These are phyloP conservation scores for Craseonycteris thonglongyai DNA, from an alignment of 2,113 vertebrate genomes.

Conservation along the genomic window DNA sequence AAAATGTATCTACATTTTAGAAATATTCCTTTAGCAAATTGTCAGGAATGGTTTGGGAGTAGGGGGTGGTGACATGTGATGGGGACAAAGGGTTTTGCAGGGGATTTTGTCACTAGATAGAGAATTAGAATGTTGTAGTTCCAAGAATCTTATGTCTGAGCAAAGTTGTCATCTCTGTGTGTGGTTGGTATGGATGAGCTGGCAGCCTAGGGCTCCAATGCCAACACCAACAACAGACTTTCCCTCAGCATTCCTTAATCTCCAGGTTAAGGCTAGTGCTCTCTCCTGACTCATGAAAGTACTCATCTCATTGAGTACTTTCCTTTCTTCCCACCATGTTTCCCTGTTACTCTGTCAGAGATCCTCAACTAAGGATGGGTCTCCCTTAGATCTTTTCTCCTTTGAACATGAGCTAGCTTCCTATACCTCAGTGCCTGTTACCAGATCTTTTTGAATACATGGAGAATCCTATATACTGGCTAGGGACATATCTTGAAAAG, in stretches of 20 bases:
- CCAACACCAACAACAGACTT: background rate
- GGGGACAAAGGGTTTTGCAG: background rate
- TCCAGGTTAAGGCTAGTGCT: background rate
- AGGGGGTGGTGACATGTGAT: background rate
- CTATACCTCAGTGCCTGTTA: background rate
- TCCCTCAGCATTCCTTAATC: background rate
- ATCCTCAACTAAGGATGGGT: background rate
- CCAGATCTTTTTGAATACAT: constrained; percentile 15
- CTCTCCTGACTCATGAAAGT: background rate
- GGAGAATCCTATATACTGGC: background rate
- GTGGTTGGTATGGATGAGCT: background rate
- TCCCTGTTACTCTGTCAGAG: background rate
- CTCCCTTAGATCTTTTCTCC: background rate
- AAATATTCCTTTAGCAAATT: background rate
- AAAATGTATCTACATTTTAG: background rate
- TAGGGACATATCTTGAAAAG: background rate
- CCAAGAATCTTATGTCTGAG: background rate
- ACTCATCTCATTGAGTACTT: background rate
- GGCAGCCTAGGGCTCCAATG: background rate
- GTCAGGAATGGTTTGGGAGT: background rate
- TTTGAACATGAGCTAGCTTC: background rate
- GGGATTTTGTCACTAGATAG: background rate
- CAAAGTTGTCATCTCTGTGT: background rate
- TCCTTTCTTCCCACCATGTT: background rate
- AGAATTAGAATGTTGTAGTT: background rate